Percentiles rank a stretch among this genome's conserved stretches.
These are phyloP conservation scores for Cerastis leucographa DNA, from an alignment of 2,888 invertebrate genomes.

Conservation along the genomic window DNA sequence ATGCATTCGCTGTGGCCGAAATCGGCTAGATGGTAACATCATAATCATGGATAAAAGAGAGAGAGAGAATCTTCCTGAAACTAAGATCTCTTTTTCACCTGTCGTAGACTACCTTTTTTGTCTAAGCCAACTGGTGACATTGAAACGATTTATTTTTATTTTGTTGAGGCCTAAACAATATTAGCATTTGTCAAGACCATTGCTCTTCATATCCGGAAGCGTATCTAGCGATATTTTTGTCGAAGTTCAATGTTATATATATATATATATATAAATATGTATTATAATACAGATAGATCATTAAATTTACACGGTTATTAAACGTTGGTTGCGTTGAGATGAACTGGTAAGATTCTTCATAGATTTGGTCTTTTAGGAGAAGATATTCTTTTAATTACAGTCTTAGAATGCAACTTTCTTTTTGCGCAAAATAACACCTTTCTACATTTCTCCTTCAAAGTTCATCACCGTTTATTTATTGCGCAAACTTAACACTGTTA, in stretches of 20 bases:
- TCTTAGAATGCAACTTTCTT: slow-evolving; percentile 10
- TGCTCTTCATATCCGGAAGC: slow-evolving; percentile 5
- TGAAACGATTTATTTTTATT: not conserved
- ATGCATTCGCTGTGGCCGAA: no score
- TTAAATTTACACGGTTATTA: no score
- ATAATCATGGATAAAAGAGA: not conserved
- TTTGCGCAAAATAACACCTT: slow-evolving; percentile 10
- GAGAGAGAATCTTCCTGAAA: not conserved
- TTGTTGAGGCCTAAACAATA: not conserved
- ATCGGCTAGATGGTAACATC: no score
- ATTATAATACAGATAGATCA: not conserved
- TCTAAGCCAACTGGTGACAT: not conserved
- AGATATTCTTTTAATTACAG: not conserved
- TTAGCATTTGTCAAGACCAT: slow-evolving; percentile 19
- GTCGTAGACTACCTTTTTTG: not conserved
- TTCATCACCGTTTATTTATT: slow-evolving; percentile 42
- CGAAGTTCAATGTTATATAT: not conserved
- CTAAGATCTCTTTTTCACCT: not conserved
- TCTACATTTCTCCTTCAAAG: slow-evolving; percentile 34
- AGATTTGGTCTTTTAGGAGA: not conserved
- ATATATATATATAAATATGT: no score
- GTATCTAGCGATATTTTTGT: not conserved
- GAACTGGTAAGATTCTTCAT: not conserved
- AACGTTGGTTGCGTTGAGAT: not conserved
- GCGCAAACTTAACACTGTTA: slow-evolving; percentile 33